phyloP scores from a whole-genome alignment of 2,797 vertebrate genomes.

The Lepidocolaptes lacrymiger region DNA sequence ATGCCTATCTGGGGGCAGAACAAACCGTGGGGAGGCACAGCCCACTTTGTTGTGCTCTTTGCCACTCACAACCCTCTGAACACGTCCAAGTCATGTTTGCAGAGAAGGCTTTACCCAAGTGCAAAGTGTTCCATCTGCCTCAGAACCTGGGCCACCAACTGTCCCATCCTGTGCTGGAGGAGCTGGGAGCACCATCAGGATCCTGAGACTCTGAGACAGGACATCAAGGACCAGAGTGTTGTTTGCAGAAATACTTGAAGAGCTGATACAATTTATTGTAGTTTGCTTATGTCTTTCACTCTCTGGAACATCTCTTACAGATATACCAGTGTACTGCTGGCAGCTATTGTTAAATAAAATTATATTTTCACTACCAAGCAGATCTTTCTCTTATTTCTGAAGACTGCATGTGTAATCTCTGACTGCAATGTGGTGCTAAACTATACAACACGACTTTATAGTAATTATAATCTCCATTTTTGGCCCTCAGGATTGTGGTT shows the following conservation, averaged over 20 bases:
- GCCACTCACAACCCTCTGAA: not conserved
- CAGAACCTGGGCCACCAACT: not conserved
- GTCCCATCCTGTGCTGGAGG: not conserved
- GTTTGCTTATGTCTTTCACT: conserved; percentile 75
- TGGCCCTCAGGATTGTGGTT: not conserved
- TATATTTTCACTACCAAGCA: conserved; percentile 85
- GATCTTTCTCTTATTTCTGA: conserved; percentile 38
- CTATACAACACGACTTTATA: not conserved
- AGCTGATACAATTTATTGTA: conserved; percentile 68
- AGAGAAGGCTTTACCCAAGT: not conserved
- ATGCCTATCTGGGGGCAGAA: conserved; percentile 47
- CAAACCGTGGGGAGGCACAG: conserved; percentile 18
- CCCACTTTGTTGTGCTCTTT: not conserved
- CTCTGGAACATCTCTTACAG: conserved; percentile 76
- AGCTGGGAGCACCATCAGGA: not conserved
- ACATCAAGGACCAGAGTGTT: conserved; percentile 30
- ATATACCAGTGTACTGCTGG: conserved; percentile 83
- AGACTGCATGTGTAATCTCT: not conserved
- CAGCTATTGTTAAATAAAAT: conserved; percentile 85
- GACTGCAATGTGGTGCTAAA: not conserved
- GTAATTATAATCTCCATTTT: not conserved
- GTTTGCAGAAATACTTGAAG: conserved; percentile 70
- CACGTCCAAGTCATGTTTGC: not conserved
- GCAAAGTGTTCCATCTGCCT: not conserved
- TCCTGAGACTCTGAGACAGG: not conserved